These are phyloP conservation scores for Oeneis ivallda DNA, from an alignment of 2,888 invertebrate genomes.

Conservation along the genomic window DNA sequence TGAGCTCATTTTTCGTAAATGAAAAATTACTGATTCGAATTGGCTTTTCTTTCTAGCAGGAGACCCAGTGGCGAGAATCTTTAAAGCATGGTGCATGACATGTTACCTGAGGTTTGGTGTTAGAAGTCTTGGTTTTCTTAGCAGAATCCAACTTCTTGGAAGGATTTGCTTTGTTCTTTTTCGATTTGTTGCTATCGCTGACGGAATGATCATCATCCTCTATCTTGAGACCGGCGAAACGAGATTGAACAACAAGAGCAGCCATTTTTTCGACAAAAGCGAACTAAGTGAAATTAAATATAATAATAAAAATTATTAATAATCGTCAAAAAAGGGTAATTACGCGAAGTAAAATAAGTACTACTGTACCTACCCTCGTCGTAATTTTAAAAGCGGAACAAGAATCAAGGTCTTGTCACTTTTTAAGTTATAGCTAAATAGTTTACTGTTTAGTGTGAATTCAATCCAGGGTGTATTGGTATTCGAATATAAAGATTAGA, in stretches of 20 bases:
- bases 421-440: not conserved
- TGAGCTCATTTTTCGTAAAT: too few species aligned
- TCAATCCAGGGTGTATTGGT: not conserved
- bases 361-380: not conserved
- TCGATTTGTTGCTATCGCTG: conserved; percentile 62
- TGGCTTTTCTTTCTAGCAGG: too few species aligned
- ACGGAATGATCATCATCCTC: conserved; percentile 85
- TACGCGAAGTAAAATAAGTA: too few species aligned
- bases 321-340: not conserved
- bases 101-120: conserved; percentile 58
- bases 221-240: conserved; percentile 87
- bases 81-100: not conserved
- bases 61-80: too few species aligned
- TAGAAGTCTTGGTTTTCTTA: conserved; percentile 59
- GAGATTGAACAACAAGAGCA: conserved; percentile 85
- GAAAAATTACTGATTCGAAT: too few species aligned
- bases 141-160: conserved; percentile 61
- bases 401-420: not conserved
- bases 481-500: not conserved
- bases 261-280: conserved; percentile 71
- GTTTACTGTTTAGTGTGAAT: not conserved
- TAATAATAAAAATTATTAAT: not conserved
- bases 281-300: too few species aligned
- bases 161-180: conserved; percentile 66
- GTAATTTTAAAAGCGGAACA: not conserved